Base-by-base conservation (phyloP, 92 coral and sea anemone genomes). In the Paragorgia papillata region DNA sequence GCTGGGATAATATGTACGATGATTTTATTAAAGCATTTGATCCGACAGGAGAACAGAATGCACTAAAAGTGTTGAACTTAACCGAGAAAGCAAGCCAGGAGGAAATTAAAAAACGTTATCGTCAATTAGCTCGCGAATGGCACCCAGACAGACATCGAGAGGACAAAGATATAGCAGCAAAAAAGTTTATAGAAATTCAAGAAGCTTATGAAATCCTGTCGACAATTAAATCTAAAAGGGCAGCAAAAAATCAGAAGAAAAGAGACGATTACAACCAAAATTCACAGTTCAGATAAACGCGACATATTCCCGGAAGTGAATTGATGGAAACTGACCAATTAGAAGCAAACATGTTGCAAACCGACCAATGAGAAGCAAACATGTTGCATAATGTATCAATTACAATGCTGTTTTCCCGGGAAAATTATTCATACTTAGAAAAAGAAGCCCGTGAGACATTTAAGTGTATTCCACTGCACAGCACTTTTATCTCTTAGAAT, bases 1-100 rank as follows among this genome's bases (percentile, higher is more conserved):
- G 99, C 14, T 95, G 99, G 99, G 88, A 89, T n/a, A 95, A 87
- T 57, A 49, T 95, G 67, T 95, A 95, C 67, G 99, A 95, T 50
- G 99, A 95, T 28, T 91, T 95, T 80, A 97, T 95, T 0, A 91
- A 85, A 75, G 95, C 99, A 17, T 76, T 95, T 41, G 99, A 95
- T 74, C 99, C 99, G 7, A 95, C 97, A 69, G 99, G 99, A 73
- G 99, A 95, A 83, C 89, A 95, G 76, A 95, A 95, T 22, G 97
- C 99, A 22, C 90, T 91, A 63, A 84, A 84, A 14, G 90, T 95
- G 14, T 82, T 95, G 30, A 93, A 97, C 0, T 75, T 95, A 31
- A 89, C 95, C 24, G 92, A 86, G 58, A 90, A 89, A 62, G 86
- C 99, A 0, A 84, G 88, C 22, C 97, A 95, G 64, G 82, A 82